Percentiles rank a stretch among this genome's conserved stretches.
Evolutionary conservation across 2,113 vertebrate genomes (phyloP).

Genomic region (Girardinichthys multiradiatus): DNA sequence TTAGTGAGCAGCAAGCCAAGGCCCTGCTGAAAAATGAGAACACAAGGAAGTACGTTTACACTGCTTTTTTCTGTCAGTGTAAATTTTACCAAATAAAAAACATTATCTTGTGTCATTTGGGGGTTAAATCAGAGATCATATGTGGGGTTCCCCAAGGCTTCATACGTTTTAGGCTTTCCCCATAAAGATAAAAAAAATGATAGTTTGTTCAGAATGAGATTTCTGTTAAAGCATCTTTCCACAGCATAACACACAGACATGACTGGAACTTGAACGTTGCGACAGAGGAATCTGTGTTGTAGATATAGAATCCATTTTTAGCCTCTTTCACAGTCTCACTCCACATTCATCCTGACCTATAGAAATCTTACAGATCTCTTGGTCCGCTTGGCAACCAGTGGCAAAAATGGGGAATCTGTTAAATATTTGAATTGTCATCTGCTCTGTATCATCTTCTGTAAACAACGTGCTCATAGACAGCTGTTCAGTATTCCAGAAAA

Average conservation of each 20-base stretch:
- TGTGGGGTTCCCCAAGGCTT: neutral
- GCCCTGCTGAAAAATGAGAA: slow-evolving; percentile 92
- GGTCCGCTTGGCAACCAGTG: slow-evolving; percentile 36
- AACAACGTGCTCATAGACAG: slow-evolving; percentile 7
- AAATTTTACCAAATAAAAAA: neutral
- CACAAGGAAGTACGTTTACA: slow-evolving; percentile 85
- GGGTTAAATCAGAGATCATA: neutral
- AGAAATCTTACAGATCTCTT: slow-evolving; percentile 35
- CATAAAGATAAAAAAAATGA: neutral
- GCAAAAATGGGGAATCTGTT: slow-evolving; percentile 9
- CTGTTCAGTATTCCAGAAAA: slow-evolving; percentile 1
- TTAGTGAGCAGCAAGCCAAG: slow-evolving; percentile 95
- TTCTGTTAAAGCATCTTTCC: slow-evolving; percentile 9
- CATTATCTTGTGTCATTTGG: neutral
- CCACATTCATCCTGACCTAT: slow-evolving; percentile 58
- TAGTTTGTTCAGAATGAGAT: slow-evolving; percentile 26
- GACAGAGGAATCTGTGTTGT: slow-evolving; percentile 61
- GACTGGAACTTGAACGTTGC: slow-evolving; percentile 63
- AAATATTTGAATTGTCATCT: slow-evolving; percentile 30
- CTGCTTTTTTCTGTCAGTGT: neutral
- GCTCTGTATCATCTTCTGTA: slow-evolving; percentile 9
- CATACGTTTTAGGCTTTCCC: slow-evolving; percentile 19
- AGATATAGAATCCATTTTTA: slow-evolving; percentile 67
- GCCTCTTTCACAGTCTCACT: slow-evolving; percentile 38
- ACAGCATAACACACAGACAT: slow-evolving; percentile 51